Evolutionary conservation across 1,140 invertebrate genomes (phyloP), one percentile per base, ranked within the genome.

Genomic region (Drosophila leontia): DNA sequence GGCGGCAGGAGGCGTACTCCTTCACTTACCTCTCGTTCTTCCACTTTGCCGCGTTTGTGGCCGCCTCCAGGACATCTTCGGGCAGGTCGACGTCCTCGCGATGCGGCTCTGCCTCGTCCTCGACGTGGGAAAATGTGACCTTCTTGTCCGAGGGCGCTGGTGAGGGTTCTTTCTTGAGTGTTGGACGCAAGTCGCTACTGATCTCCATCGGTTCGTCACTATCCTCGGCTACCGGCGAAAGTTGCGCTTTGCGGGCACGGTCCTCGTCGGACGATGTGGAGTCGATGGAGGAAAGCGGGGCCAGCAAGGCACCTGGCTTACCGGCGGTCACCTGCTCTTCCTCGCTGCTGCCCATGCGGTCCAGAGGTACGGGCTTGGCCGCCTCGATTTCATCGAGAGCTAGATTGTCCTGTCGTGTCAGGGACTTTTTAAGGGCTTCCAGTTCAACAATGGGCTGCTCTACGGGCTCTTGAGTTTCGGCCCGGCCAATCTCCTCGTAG

Each of bases 401-500:
- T 7, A 80, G 34, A 26, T 80, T 76, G 48, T 92, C 91, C 48
- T 92, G 91, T 2, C 82, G 84, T 13, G 63, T 88, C 13, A 92
- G 47, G 0, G 82, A 90, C 44, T 92, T 75, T 61, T 87, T 91
- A 0, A 91, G 78, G 2, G 91, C 55, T 45, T 88, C 84, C 9
- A 88, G 55, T 41, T 82, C 58, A 39, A 74, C 44, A 2, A 91
- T 64, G 72, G 69, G 90, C 82, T 63, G 68, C 50, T 67, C 78
- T 78, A 69, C 60, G 67, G 37, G 56, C 57, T 69, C 91, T 76
- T 51, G 90, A 61, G 69, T 32, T 35, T 78, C 91, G 37, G 86
- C 67, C 32, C 83, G 72, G n/a, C 75, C 80, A 59, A 95, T 95
- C 69, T 95, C 94, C 81, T 95, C 94, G 69, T 95, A 95, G 59